These are phyloP conservation scores for Protonibea diacanthus DNA, from an alignment of 2,797 vertebrate species.

Conservation along the genomic window DNA sequence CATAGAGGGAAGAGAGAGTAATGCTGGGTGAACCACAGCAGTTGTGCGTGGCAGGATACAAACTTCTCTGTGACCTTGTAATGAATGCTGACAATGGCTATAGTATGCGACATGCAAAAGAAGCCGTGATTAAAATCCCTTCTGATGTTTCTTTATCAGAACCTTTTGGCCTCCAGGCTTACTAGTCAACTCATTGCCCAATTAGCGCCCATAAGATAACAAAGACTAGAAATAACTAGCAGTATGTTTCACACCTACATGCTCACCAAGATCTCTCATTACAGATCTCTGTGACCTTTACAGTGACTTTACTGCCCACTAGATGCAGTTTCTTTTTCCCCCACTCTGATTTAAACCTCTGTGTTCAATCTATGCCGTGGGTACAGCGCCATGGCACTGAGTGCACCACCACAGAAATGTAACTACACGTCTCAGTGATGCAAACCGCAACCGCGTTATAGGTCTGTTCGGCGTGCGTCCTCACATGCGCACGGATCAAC, in stretches of 20 bases:
- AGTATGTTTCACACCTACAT: background rate
- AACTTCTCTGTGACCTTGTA: constrained; percentile 56
- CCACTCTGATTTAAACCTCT: too few relatives aligned
- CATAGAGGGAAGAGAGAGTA: constrained; percentile 28
- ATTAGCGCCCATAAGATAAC: background rate
- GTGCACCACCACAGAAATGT: too few relatives aligned
- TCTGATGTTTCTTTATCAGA: background rate
- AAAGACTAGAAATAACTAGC: background rate
- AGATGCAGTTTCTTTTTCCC: too few relatives aligned
- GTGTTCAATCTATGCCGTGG: too few relatives aligned
- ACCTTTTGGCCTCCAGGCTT: background rate
- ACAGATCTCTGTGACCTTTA: background rate
- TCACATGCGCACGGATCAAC: too few relatives aligned
- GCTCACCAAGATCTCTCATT: background rate
- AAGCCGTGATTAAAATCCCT: background rate
- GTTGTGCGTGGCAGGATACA: constrained; percentile 43
- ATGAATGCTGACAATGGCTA: constrained; percentile 22
- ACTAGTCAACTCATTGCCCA: background rate
- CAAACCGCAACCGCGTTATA: too few relatives aligned
- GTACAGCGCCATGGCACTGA: too few relatives aligned
- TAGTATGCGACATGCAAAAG: constrained; percentile 1
- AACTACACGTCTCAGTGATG: too few relatives aligned
- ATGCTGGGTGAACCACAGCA: constrained; percentile 39
- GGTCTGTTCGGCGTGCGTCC: too few relatives aligned
- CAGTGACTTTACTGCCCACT: background rate